Base-by-base conservation (phyloP, 2,888 invertebrate species). In the Branchellion lobata region DNA sequence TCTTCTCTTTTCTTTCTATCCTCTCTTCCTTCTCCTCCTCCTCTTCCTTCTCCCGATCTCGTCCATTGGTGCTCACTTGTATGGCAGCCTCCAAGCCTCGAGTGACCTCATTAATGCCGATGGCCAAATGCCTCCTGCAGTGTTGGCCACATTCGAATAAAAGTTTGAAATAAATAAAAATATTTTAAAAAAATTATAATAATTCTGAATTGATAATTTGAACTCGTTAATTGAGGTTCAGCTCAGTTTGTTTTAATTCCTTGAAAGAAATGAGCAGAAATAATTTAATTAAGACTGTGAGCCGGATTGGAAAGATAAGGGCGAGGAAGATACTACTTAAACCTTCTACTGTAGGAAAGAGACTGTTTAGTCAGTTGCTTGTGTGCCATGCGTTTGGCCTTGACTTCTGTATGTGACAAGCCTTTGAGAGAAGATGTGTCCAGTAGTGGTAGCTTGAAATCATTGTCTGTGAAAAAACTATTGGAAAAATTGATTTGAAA, bases 61-160 rank as follows among this genome's bases (percentile, higher is more conserved):
- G 21, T n/a, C 5, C 3, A 8, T 5, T 57, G 3, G 8, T 24
- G 3, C 21, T n/a, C n/a, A 57, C 21, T n/a, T n/a, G 5, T n/a
- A 57, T 77, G 21, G 31, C 36, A 21, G 33, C 53, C 34, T 77
- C 65, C 18, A 65, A 18, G n/a, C n/a, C 24, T 65, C 65, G 47
- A 21, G 77, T 77, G n/a, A 65, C 77, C 27, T 77, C 65, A 34
- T 65, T 29, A 24, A 77, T n/a, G 1, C 77, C 77, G 18, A 77
- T 27, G 11, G 34, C 77, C 65, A 77, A 36, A 18, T n/a, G 36
- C 14, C 24, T 34, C 29, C 77, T 77, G 65, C 1, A 77, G 3
- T 29, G n/a, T 40, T 8, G 27, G 5, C 11, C 21, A n/a, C 5
- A 69, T 40, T 14, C 40, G 14, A 40, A 14, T 40, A 40, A 40